phyloP scores from a whole-genome alignment of 2,888 invertebrate species.

The Thecophora atra region DNA sequence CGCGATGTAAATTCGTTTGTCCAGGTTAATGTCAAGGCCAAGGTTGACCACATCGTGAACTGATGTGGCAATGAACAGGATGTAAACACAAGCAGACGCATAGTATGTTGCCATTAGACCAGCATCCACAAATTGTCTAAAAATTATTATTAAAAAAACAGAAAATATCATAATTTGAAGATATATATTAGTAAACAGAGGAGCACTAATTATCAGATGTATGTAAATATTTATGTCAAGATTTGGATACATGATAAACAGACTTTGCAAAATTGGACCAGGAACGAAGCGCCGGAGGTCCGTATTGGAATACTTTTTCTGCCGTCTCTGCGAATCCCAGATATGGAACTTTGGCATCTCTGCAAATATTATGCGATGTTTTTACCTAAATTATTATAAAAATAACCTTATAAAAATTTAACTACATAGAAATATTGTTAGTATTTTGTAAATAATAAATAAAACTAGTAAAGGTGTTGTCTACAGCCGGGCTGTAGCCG shows the following conservation, averaged over 20 bases:
- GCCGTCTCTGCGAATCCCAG: constrained; percentile 88
- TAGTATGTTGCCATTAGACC: constrained; percentile 76
- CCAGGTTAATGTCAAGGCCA: constrained; percentile 57
- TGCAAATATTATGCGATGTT: constrained; percentile 80
- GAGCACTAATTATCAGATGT: background rate
- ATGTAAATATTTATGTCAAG: too few species aligned
- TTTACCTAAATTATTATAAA: constrained; percentile 71
- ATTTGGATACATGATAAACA: too few species aligned
- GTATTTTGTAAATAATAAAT: too few species aligned
- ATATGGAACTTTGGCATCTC: constrained; percentile 74
- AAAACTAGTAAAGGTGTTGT: too few species aligned
- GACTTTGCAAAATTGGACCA: constrained; percentile 77
- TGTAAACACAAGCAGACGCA: constrained; percentile 78
- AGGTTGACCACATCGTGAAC: constrained; percentile 67
- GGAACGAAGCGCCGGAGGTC: constrained; percentile 72
- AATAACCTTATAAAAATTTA: background rate
- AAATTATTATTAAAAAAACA: background rate
- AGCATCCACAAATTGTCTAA: constrained; percentile 75
- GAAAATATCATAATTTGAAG: background rate
- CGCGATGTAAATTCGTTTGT: constrained; percentile 74
- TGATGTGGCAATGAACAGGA: constrained; percentile 77
- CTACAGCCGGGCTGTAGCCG: too few species aligned
- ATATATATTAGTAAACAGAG: too few species aligned
- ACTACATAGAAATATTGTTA: too few species aligned
- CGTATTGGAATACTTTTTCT: constrained; percentile 81